Conservation (phyloP, 2,113 vertebrate species). For the Amia ocellicauda region DNA sequence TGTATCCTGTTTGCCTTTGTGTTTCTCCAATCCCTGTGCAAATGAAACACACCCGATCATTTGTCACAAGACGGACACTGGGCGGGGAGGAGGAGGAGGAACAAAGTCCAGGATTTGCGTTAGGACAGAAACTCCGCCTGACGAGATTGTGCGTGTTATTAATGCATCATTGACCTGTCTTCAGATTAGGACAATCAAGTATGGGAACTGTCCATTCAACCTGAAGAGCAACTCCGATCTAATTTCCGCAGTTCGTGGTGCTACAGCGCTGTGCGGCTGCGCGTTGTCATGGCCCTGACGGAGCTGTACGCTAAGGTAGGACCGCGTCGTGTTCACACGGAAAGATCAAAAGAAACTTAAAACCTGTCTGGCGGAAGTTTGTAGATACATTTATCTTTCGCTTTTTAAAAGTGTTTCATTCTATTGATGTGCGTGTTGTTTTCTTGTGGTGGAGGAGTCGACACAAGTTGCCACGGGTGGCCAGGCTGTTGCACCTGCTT, state of each 20-base stretch:
- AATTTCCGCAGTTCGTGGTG: too few species aligned
- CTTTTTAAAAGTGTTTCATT: neutral
- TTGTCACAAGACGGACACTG: conserved; percentile 57
- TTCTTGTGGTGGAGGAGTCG: too few species aligned
- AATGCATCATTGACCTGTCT: neutral
- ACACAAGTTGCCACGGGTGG: too few species aligned
- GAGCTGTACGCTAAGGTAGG: conserved; percentile 89
- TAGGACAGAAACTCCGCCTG: too few species aligned
- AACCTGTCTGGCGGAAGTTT: neutral
- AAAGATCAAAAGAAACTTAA: neutral
- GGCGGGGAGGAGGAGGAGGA: conserved; percentile 38
- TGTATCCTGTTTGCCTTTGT: neutral
- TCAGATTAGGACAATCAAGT: conserved; percentile 23
- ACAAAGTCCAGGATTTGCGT: conserved; percentile 35
- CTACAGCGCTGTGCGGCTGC: neutral
- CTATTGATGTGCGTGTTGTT: too few species aligned
- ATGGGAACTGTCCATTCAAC: neutral
- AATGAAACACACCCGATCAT: conserved; percentile 54
- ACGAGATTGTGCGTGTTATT: conserved; percentile 26
- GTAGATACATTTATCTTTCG: neutral
- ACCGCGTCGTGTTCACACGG: too few species aligned
- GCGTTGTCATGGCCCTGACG: conserved; percentile 71
- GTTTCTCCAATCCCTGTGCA: conserved; percentile 48
- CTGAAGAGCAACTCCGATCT: neutral
- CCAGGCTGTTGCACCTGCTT: too few species aligned